These are phyloP conservation scores for Hirundo rustica DNA, from an alignment of 2,797 vertebrate species.

Conservation along the genomic window DNA sequence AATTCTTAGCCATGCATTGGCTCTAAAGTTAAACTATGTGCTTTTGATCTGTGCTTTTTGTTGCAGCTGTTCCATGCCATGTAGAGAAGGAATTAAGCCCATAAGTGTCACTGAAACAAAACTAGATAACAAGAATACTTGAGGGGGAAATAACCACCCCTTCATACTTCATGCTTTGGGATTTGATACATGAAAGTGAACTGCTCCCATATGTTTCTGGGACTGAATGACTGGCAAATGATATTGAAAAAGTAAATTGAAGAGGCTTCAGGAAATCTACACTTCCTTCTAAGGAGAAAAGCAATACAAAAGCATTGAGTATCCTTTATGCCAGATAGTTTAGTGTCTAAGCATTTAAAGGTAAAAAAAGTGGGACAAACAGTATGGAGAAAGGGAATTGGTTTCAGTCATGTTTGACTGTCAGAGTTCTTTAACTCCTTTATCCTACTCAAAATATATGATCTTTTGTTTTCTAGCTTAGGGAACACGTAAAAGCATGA, in stretches of 20 bases:
- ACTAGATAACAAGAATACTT: background rate
- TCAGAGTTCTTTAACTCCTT: background rate
- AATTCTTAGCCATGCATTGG: background rate
- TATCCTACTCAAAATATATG: background rate
- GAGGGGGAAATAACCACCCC: background rate
- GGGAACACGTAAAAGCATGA: slow-evolving; percentile 3
- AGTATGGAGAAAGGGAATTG: background rate
- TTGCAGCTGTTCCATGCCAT: background rate
- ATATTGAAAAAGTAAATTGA: background rate
- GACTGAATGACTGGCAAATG: background rate
- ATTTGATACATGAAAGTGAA: background rate
- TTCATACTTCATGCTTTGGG: background rate
- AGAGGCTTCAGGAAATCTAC: background rate
- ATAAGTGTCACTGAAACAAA: background rate
- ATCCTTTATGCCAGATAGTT: background rate
- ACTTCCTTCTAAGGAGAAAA: background rate
- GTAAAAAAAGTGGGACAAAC: background rate
- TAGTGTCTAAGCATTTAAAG: background rate
- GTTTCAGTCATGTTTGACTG: background rate
- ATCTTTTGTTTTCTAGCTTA: slow-evolving; percentile 27
- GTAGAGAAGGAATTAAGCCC: background rate
- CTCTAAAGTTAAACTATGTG: background rate
- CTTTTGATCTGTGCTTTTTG: background rate
- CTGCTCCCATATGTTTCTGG: background rate
- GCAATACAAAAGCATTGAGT: background rate